These are phyloP conservation scores for Samia ricini DNA, from an alignment of 1,140 invertebrate genomes.

Conservation along the genomic window DNA sequence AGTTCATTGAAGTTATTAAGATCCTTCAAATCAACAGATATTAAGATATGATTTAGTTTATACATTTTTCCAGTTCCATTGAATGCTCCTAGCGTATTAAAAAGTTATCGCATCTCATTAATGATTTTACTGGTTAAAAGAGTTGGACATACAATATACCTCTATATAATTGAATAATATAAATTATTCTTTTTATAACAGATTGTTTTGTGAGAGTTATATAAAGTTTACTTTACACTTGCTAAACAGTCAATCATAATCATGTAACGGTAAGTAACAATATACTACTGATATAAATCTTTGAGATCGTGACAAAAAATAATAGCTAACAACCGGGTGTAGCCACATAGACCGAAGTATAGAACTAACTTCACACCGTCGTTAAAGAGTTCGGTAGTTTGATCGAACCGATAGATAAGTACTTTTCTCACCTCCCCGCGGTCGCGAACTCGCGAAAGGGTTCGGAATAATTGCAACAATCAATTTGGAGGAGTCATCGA, in stretches of 20 bases:
- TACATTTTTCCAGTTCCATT: no score
- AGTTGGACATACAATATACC: background rate
- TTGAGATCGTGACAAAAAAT: conserved; percentile 63
- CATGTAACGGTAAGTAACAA: background rate
- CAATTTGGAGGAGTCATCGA: conserved; percentile 72
- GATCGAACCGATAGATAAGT: conserved; percentile 66
- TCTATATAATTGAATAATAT: background rate
- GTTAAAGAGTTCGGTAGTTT: conserved; percentile 61
- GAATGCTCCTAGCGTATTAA: no score
- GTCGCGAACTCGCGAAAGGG: conserved; percentile 61
- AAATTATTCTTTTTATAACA: background rate
- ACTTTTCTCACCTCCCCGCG: conserved; percentile 71
- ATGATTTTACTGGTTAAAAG: no score
- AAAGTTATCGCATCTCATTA: no score
- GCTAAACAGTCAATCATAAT: background rate
- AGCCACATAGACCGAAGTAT: conserved; percentile 49
- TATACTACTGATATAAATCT: conserved; percentile 38
- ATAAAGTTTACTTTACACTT: background rate
- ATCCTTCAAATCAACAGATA: no score
- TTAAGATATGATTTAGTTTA: no score
- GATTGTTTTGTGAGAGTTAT: background rate
- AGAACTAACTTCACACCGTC: conserved; percentile 61
- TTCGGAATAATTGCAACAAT: conserved; percentile 76
- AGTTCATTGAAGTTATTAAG: no score
- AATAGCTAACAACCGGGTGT: conserved; percentile 46